These are phyloP conservation scores for Percopsis omiscomaycus DNA, from an alignment of 2,797 vertebrate species.

Conservation along the genomic window DNA sequence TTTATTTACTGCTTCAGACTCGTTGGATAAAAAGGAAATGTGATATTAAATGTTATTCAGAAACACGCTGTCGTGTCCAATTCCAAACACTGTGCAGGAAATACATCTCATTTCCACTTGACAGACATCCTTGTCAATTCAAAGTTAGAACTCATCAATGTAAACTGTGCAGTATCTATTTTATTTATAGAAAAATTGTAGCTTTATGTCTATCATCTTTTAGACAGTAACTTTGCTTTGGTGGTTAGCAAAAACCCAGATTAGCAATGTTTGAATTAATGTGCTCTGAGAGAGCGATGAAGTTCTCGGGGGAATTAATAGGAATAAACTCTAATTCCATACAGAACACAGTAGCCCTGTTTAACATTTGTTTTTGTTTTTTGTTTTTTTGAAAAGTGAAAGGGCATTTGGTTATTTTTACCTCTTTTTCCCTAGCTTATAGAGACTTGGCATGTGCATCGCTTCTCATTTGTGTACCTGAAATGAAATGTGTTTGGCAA, in stretches of 20 bases:
- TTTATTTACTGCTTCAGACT: not conserved
- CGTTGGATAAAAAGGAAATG: not conserved
- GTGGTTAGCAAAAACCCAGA: not conserved
- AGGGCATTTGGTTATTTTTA: not conserved
- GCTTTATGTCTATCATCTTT: not conserved
- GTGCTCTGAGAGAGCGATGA: not conserved
- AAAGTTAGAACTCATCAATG: slow-evolving; percentile 4
- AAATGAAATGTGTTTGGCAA: slow-evolving; percentile 53
- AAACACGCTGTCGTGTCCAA: not conserved
- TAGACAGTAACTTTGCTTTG: not conserved
- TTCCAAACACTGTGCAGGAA: not conserved
- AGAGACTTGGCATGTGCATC: no score
- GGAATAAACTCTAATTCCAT: not conserved
- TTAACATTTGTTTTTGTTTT: not conserved
- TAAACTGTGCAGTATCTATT: not conserved
- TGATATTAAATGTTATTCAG: not conserved
- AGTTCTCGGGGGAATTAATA: slow-evolving; percentile 1
- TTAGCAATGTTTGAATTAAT: not conserved
- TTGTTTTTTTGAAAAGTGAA: slow-evolving; percentile 8
- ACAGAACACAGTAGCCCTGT: not conserved
- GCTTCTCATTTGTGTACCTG: slow-evolving; percentile 55
- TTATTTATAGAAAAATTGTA: slow-evolving; percentile 6
- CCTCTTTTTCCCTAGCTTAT: slow-evolving; percentile 13
- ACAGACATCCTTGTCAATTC: not conserved
- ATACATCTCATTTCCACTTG: not conserved